These are phyloP conservation scores for Momotus momota DNA, from an alignment of 2,797 vertebrate genomes.

Conservation along the genomic window DNA sequence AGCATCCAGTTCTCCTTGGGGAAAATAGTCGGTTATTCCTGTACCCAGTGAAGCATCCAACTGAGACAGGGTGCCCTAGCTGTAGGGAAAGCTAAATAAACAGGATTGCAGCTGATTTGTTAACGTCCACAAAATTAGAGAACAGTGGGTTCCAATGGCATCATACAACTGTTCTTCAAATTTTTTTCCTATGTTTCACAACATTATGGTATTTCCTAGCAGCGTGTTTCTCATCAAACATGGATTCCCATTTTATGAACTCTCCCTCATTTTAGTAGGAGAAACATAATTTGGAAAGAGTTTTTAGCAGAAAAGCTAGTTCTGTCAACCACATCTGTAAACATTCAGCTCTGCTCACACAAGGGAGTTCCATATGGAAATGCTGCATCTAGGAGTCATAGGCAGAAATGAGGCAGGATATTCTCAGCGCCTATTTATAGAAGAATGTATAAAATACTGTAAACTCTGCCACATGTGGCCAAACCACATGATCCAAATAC, in stretches of 20 bases:
- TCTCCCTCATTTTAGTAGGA: not conserved
- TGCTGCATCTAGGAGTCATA: not conserved
- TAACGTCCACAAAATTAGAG: not conserved
- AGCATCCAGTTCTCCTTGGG: not conserved
- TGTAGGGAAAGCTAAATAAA: not conserved
- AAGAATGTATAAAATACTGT: not conserved
- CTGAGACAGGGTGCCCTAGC: not conserved
- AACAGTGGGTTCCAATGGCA: not conserved
- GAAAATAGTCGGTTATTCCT: not conserved
- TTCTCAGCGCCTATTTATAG: not conserved
- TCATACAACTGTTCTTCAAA: not conserved
- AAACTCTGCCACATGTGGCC: not conserved
- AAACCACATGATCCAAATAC: not conserved
- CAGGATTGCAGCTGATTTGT: not conserved
- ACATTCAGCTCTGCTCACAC: not conserved
- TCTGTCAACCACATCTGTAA: conserved; percentile 8
- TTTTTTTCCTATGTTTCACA: not conserved
- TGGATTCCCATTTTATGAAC: not conserved
- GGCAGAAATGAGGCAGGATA: not conserved
- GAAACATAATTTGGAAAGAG: not conserved
- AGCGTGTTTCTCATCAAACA: not conserved
- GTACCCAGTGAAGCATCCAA: not conserved
- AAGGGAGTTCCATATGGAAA: not conserved
- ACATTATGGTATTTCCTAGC: not conserved
- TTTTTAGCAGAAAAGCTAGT: not conserved